Evolutionary conservation across 2,797 vertebrate species (phyloP).

Genomic region (Rhinoraja longicauda): DNA sequence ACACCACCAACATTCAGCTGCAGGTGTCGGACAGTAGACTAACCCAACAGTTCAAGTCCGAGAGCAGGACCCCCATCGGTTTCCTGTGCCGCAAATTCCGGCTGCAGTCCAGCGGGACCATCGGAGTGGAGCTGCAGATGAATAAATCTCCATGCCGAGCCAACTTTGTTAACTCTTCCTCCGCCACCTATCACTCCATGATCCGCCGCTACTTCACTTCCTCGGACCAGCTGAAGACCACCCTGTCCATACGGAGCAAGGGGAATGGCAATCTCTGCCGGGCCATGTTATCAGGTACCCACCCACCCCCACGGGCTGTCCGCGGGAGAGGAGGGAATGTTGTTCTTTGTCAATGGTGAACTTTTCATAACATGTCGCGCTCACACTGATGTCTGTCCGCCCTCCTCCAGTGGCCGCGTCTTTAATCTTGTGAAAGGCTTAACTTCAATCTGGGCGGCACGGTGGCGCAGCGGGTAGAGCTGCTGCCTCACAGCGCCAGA

Average conservation of each 20-base stretch:
- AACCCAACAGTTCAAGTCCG: conserved; percentile 45
- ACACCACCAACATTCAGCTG: conserved; percentile 49
- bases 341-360: not conserved
- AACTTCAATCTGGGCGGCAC: too few relatives aligned
- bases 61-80: conserved; percentile 50
- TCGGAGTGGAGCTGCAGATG: conserved; percentile 50
- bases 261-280: not conserved
- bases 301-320: not conserved
- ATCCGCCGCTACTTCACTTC: too few relatives aligned
- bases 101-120: conserved; percentile 49
- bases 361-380: too few relatives aligned
- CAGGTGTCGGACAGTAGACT: conserved; percentile 39
- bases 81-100: conserved; percentile 57
- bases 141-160: conserved; percentile 35
- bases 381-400: too few relatives aligned
- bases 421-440: too few relatives aligned
- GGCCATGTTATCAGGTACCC: not conserved
- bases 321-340: not conserved
- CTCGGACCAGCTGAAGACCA: too few relatives aligned
- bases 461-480: too few relatives aligned
- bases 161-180: not conserved
- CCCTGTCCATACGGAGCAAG: not conserved
- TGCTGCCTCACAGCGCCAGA: too few relatives aligned
- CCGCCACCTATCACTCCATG: not conserved
- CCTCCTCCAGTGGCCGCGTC: too few relatives aligned